phyloP scores from a whole-genome alignment of 2,113 vertebrate genomes.

The Forbesichthys agassizii region DNA sequence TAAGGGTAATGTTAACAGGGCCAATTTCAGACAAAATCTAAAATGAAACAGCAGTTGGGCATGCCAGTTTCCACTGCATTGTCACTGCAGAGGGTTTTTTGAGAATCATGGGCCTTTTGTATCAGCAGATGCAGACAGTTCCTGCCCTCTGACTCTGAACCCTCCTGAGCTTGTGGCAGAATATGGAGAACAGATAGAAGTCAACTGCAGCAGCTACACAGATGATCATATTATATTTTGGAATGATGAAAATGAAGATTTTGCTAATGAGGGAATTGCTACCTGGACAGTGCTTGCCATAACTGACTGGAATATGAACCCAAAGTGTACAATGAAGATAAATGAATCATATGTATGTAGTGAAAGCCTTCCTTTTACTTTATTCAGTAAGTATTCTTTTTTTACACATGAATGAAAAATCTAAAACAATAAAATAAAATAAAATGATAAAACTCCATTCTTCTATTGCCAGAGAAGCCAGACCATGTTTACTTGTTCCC shows the following conservation, averaged over 20 bases:
- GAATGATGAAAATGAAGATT: background rate
- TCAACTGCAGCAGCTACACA: constrained; percentile 43
- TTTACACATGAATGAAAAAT: background rate
- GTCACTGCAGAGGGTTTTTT: background rate
- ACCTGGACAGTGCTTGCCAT: rapidly evolving
- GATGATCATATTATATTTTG: constrained; percentile 7
- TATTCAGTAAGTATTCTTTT: constrained; percentile 69
- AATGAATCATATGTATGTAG: background rate
- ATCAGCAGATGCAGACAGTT: constrained; percentile 29
- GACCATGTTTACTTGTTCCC: background rate
- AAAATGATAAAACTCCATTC: background rate
- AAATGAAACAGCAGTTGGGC: too few species aligned
- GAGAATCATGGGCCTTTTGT: background rate
- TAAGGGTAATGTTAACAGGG: too few species aligned
- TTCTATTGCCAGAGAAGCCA: constrained; percentile 55
- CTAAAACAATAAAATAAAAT: background rate
- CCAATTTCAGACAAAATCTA: too few species aligned
- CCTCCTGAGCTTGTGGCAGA: constrained; percentile 29
- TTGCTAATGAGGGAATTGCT: rapidly evolving
- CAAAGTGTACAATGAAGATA: constrained; percentile 22
- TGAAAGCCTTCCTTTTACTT: constrained; percentile 17
- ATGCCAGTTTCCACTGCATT: background rate
- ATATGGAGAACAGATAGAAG: background rate
- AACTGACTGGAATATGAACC: constrained; percentile 30
- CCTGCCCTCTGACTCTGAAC: constrained; percentile 6